Evolutionary conservation across 2,113 vertebrate species (phyloP).

Genomic region (Ranitomeya variabilis): DNA sequence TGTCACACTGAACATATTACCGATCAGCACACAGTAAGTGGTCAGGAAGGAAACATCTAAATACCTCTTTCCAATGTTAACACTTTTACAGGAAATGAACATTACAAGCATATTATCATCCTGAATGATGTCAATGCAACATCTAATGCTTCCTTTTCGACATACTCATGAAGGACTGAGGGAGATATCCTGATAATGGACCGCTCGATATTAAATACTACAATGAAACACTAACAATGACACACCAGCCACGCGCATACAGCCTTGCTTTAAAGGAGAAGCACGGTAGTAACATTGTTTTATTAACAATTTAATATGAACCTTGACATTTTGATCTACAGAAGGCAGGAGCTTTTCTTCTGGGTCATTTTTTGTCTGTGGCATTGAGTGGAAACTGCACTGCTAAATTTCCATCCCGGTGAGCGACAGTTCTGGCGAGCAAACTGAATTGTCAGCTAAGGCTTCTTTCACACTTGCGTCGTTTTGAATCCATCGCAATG

Average conservation of each 20-base stretch:
- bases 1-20: not conserved
- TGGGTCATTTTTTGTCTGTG: no score
- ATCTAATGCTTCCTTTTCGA: not conserved
- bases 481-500: no score
- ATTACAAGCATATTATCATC: not conserved
- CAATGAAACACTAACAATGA: not conserved
- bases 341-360: no score
- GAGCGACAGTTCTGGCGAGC: no score
- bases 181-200: slow-evolving; percentile 67
- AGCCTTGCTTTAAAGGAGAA: not conserved
- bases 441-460: no score
- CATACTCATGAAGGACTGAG: not conserved
- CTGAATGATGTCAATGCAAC: not conserved
- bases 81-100: not conserved
- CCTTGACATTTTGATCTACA: no score
- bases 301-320: not conserved
- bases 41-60: slow-evolving; percentile 5
- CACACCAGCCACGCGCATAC: not conserved
- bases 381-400: no score
- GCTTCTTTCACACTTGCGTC: no score
- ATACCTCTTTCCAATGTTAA: slow-evolving; percentile 15
- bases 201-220: no score
- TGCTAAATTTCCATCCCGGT: no score
- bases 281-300: not conserved
- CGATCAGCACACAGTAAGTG: not conserved